phyloP scores from a whole-genome alignment of 2,888 invertebrate species.

The Drosophila nigricruria region DNA sequence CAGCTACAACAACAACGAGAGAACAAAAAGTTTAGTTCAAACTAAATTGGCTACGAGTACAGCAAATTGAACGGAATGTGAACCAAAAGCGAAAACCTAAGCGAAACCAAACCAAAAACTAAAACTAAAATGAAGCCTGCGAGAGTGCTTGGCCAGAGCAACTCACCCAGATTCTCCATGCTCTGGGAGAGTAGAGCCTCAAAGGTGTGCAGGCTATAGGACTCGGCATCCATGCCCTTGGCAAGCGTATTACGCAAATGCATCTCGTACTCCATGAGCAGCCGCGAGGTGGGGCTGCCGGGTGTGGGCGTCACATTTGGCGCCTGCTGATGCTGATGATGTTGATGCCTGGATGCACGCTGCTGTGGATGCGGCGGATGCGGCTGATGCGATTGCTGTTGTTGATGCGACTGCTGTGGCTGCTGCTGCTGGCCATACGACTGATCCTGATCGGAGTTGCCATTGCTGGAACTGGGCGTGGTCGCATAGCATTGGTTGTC shows the following conservation, averaged over 20 bases:
- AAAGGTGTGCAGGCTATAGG: slow-evolving; percentile 96
- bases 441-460: slow-evolving; percentile 94
- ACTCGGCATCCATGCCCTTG: slow-evolving; percentile 97
- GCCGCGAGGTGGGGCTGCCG: slow-evolving; percentile 93
- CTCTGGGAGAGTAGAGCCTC: slow-evolving; percentile 96
- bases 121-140: slow-evolving; percentile 18
- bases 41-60: slow-evolving; percentile 41
- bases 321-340: slow-evolving; percentile 88
- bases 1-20: slow-evolving; percentile 63
- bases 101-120: slow-evolving; percentile 30
- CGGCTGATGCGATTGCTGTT: slow-evolving; percentile 63
- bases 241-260: slow-evolving; percentile 96
- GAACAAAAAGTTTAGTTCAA: slow-evolving; percentile 35
- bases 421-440: slow-evolving; percentile 88
- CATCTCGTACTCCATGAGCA: slow-evolving; percentile 96
- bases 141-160: neutral
- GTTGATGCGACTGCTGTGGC: slow-evolving; percentile 87
- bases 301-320: slow-evolving; percentile 91
- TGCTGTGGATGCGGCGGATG: slow-evolving; percentile 74
- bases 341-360: slow-evolving; percentile 86
- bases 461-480: slow-evolving; percentile 96
- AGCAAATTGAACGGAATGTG: slow-evolving; percentile 9
- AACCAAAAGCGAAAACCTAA: slow-evolving; percentile 27
- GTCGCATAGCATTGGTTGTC: slow-evolving; percentile 98
- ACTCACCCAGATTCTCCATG: slow-evolving; percentile 96